Evolutionary conservation across 2,113 vertebrate genomes (phyloP).

Genomic region (Dasyprocta punctata): DNA sequence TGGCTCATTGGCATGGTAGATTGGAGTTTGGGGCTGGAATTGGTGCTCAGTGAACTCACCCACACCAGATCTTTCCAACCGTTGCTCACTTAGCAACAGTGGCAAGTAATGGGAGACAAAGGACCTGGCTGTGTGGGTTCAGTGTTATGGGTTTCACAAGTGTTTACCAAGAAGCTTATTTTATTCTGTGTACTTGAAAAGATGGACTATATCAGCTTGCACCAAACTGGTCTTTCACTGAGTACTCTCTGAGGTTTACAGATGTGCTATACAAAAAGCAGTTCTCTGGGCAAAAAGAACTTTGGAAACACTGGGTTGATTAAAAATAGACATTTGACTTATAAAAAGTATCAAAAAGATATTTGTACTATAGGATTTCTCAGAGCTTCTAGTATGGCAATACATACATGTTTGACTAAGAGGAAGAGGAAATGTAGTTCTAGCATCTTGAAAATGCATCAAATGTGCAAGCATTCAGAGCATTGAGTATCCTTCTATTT

Average conservation of each 20-base stretch:
- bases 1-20: background rate
- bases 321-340: constrained; percentile 29
- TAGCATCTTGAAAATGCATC: background rate
- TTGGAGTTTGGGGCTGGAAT: background rate
- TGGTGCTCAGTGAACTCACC: background rate
- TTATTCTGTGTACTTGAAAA: constrained; percentile 14
- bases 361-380: background rate
- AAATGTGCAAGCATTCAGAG: background rate
- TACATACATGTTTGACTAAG: background rate
- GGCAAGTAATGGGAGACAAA: background rate
- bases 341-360: constrained; percentile 7
- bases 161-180: background rate
- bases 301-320: constrained; percentile 29
- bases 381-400: background rate
- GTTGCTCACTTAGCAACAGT: background rate
- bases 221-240: background rate
- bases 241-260: background rate
- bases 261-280: background rate
- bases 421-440: background rate
- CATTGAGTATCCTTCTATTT: background rate
- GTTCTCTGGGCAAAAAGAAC: background rate
- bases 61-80: background rate
- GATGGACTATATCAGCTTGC: background rate
- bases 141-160: background rate
- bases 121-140: background rate